Evolutionary conservation across 1,140 invertebrate species (phyloP).

Genomic region (Leguminivora glycinivorella): DNA sequence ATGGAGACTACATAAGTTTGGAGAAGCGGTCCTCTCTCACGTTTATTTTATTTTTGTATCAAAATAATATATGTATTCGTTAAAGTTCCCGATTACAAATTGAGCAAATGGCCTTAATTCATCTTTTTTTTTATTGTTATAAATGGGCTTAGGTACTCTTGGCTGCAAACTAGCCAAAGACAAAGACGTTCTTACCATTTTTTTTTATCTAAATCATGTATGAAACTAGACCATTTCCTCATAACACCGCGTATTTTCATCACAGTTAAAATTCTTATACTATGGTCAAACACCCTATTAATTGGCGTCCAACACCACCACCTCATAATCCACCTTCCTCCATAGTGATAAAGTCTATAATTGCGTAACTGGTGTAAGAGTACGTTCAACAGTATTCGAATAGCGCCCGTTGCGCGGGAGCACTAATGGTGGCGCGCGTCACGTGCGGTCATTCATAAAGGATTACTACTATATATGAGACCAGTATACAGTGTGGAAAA

Average conservation of each 20-base stretch:
- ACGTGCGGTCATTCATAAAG: neutral
- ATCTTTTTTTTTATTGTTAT: no score
- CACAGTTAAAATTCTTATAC: conserved; percentile 1
- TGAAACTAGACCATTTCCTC: neutral
- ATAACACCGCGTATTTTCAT: neutral
- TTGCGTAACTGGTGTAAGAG: neutral
- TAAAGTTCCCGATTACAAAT: no score
- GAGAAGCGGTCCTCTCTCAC: no score
- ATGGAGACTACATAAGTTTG: no score
- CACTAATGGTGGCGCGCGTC: conserved; percentile 2
- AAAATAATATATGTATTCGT: no score
- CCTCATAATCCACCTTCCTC: neutral
- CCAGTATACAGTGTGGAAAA: neutral
- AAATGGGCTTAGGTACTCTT: no score
- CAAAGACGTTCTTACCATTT: no score
- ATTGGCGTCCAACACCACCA: neutral
- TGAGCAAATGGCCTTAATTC: no score
- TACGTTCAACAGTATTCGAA: conserved; percentile 7
- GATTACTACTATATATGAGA: neutral
- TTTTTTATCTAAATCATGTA: neutral
- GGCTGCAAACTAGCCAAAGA: no score
- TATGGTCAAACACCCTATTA: conserved; percentile 9
- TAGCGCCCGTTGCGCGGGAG: neutral
- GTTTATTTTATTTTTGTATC: no score
- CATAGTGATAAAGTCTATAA: neutral